phyloP scores from a whole-genome alignment of 92 coral and sea anemone species.

The Galaxea fascicularis region DNA sequence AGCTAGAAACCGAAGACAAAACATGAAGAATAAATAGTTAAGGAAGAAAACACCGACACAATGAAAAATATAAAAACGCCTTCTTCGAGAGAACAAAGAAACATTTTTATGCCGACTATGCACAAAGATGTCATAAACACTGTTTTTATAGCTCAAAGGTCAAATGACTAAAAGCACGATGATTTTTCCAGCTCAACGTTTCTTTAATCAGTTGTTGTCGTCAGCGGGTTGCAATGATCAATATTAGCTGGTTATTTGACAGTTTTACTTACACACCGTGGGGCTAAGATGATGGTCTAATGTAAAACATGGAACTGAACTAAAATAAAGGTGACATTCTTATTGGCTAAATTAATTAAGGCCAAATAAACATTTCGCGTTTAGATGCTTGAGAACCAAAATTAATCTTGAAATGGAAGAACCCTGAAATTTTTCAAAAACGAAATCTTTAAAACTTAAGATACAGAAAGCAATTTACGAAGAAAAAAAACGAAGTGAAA shows the following conservation, averaged over 20 bases:
- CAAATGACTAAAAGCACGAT: not conserved
- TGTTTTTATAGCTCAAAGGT: not conserved
- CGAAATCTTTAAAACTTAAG: not conserved
- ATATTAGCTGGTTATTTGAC: not conserved
- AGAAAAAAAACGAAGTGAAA: not conserved
- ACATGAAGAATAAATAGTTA: too few species aligned
- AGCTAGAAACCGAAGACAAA: too few species aligned
- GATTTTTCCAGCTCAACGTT: not conserved
- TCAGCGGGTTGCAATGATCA: not conserved
- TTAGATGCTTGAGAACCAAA: not conserved
- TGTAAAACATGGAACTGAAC: not conserved
- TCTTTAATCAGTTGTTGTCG: not conserved
- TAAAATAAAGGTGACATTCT: not conserved
- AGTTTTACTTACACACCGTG: too few species aligned
- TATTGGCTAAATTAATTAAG: conserved; percentile 7
- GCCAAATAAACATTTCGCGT: not conserved
- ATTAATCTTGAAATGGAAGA: not conserved
- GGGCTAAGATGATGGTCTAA: not conserved
- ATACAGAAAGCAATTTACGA: not conserved
- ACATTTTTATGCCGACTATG: not conserved
- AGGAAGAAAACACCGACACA: not conserved
- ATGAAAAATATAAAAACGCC: not conserved
- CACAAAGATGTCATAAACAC: not conserved
- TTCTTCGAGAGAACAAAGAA: too few species aligned
- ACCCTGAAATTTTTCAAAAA: not conserved